A percentile compares a stretch with the other conserved stretches of the same genome.
Evolutionary conservation across 2,888 invertebrate genomes (phyloP).

Genomic region (Hemistola chrysoprasaria): DNA sequence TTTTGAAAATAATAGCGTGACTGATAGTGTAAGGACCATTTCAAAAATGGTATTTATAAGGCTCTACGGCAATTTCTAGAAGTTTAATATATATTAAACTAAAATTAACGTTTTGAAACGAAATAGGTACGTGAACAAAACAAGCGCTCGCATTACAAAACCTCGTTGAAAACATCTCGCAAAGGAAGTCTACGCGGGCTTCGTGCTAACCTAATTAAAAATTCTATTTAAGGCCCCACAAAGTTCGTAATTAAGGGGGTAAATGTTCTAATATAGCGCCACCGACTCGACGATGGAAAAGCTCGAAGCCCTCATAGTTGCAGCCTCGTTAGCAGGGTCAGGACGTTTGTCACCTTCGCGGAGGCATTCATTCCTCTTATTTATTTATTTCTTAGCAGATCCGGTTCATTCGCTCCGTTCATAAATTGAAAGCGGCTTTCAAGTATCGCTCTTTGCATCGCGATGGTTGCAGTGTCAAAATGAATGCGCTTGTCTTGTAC

Average conservation of each 20-base stretch:
- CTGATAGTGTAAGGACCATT: no score
- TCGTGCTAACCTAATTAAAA: conserved; percentile 35
- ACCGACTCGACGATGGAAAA: conserved; percentile 26
- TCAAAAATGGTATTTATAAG: no score
- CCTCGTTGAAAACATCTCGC: conserved; percentile 14
- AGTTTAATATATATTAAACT: no score
- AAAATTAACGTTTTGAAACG: conserved; percentile 13
- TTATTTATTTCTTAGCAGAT: conserved; percentile 8
- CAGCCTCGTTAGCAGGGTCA: conserved; percentile 51
- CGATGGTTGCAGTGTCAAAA: conserved; percentile 6
- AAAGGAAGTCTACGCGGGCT: conserved; percentile 10
- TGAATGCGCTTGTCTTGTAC: neutral
- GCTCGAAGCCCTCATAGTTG: conserved; percentile 36
- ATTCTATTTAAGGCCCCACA: conserved; percentile 38
- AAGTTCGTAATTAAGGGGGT: conserved; percentile 40
- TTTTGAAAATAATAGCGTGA: no score
- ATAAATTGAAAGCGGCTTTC: conserved; percentile 50
- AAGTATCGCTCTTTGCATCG: neutral
- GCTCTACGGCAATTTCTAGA: no score
- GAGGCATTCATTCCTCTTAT: conserved; percentile 1
- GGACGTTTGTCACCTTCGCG: conserved; percentile 39
- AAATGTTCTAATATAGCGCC: conserved; percentile 31
- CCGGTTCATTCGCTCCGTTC: conserved; percentile 35
- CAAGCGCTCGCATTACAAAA: conserved; percentile 10
- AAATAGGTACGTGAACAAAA: conserved; percentile 7